phyloP scores from a whole-genome alignment of 1,140 invertebrate species.

The Prorops nasuta region DNA sequence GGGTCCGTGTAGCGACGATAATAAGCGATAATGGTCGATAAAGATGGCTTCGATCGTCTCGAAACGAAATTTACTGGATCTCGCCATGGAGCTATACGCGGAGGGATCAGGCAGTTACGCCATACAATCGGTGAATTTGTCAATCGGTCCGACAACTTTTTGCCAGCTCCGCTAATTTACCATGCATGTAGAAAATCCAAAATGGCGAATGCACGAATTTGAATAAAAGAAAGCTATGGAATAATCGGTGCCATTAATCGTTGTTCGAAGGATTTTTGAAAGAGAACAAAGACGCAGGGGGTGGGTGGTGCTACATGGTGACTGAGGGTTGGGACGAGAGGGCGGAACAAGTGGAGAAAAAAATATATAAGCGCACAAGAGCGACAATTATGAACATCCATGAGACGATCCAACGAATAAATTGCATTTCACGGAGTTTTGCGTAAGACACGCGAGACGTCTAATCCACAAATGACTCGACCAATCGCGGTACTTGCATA shows the following conservation, averaged over 20 bases:
- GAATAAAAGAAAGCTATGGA: too few species aligned
- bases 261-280: background rate
- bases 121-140: background rate
- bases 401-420: background rate
- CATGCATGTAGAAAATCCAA: too few species aligned
- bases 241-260: background rate
- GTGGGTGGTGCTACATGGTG: too few species aligned
- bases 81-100: too few species aligned
- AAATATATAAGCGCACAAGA: too few species aligned
- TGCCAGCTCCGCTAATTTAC: background rate
- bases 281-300: too few species aligned
- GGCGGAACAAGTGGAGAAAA: too few species aligned
- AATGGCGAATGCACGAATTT: too few species aligned
- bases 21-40: constrained; percentile 18
- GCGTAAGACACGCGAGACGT: constrained; percentile 20
- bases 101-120: background rate
- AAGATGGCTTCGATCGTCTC: background rate
- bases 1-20: constrained; percentile 9
- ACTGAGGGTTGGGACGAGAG: too few species aligned
- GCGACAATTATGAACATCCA: too few species aligned
- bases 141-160: too few species aligned
- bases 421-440: constrained; percentile 13
- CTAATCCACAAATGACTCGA: constrained; percentile 26
- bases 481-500: constrained; percentile 25
- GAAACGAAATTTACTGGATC: background rate